phyloP scores from a whole-genome alignment of 1,140 invertebrate genomes.

The Drosophila persimilis region DNA sequence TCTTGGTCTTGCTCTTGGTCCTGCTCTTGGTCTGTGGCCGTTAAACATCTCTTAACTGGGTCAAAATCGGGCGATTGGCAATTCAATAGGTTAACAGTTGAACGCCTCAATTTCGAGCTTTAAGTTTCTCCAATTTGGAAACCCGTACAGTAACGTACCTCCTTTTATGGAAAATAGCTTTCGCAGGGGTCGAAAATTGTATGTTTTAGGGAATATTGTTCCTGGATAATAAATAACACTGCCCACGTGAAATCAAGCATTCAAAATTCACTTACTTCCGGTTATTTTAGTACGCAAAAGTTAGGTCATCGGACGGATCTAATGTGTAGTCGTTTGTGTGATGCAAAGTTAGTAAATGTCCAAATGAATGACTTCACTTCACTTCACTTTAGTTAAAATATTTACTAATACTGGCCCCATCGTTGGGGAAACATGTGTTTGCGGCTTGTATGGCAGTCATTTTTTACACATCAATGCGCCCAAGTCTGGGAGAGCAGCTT shows the following conservation, averaged over 20 bases:
- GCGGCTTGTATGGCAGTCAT: constrained; percentile 60
- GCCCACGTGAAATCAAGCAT: constrained; percentile 70
- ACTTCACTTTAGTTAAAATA: constrained; percentile 75
- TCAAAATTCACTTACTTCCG: constrained; percentile 75
- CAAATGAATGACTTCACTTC: constrained; percentile 78
- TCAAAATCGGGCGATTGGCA: constrained; percentile 38
- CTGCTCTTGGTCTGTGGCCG: background rate
- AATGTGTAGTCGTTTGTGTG: constrained; percentile 73
- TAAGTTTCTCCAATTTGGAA: background rate
- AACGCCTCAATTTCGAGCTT: constrained; percentile 19
- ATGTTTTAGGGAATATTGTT: background rate
- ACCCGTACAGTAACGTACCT: background rate
- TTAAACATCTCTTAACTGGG: constrained; percentile 36
- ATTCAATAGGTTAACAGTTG: constrained; percentile 37
- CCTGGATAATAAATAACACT: constrained; percentile 39
- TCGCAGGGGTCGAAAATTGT: background rate
- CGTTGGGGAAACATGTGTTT: constrained; percentile 63
- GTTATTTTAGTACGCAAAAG: constrained; percentile 81
- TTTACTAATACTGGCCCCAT: constrained; percentile 69
- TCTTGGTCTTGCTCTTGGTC: background rate
- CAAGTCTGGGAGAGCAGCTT: background rate
- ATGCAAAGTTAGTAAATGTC: constrained; percentile 78
- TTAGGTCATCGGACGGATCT: constrained; percentile 59
- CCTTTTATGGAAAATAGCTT: background rate
- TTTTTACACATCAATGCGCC: constrained; percentile 71